A percentile compares a stretch with the other conserved stretches of the same genome.
phyloP scores from a whole-genome alignment of 2,113 vertebrate genomes.

The Puntigrus tetrazona region DNA sequence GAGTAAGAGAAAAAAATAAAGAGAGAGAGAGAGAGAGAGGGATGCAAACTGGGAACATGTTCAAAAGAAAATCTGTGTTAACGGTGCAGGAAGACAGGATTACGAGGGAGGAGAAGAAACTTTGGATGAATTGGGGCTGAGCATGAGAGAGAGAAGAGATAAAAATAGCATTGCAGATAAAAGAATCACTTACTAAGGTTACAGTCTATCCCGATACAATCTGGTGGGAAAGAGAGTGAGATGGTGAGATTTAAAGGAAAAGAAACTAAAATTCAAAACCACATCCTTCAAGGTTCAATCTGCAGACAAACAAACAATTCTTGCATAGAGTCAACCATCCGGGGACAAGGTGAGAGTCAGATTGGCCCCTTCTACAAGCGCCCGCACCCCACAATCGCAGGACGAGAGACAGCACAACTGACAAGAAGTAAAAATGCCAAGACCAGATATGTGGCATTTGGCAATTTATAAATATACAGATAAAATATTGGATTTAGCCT shows the following conservation, averaged over 20 bases:
- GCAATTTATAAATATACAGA: neutral
- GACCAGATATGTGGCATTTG: neutral
- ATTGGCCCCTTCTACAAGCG: conserved; percentile 73
- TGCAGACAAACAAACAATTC: conserved; percentile 80
- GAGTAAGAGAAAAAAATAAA: neutral
- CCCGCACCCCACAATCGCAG: conserved; percentile 41
- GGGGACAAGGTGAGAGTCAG: conserved; percentile 87
- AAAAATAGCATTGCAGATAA: conserved; percentile 57
- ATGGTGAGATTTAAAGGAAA: conserved; percentile 82
- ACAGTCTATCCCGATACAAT: conserved; percentile 98
- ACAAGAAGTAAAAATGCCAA: conserved; percentile 2
- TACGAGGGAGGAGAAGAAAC: conserved; percentile 21
- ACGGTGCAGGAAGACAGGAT: conserved; percentile 39
- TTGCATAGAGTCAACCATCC: conserved; percentile 83
- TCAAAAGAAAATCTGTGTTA: conserved; percentile 17
- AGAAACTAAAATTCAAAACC: conserved; percentile 74
- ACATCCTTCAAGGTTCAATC: conserved; percentile 95
- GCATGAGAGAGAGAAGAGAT: conserved; percentile 12
- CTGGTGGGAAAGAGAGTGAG: conserved; percentile 87
- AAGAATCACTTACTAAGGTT: conserved; percentile 92
- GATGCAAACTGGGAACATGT: conserved; percentile 21
- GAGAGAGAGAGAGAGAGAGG: neutral
- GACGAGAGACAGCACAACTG: conserved; percentile 20
- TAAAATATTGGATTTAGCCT: neutral
- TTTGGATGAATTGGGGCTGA: conserved; percentile 9